A percentile compares a stretch with the other conserved stretches of the same genome.
Evolutionary conservation across 2,797 vertebrate species (phyloP).

Genomic region (Dryobates pubescens): DNA sequence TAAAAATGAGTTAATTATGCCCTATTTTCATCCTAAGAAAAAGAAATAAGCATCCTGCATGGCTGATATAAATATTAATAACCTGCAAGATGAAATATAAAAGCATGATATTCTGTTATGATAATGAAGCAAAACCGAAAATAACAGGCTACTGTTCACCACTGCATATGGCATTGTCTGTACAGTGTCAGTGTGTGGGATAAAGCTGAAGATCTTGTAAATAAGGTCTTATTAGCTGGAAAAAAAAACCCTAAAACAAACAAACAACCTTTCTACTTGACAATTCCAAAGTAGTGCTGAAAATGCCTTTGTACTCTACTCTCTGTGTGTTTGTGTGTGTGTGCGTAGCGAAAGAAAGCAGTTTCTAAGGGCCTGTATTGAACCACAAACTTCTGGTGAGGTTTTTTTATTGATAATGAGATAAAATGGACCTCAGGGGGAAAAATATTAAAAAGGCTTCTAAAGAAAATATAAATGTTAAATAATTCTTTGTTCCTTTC

Average conservation of each 20-base stretch:
- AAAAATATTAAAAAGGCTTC: neutral
- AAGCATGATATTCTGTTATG: conserved; percentile 6
- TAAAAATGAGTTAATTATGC: conserved; percentile 62
- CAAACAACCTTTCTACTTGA: neutral
- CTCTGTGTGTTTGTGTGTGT: rapidly evolving
- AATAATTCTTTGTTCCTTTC: neutral
- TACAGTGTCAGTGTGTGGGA: neutral
- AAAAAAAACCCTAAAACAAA: neutral
- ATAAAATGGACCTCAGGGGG: neutral
- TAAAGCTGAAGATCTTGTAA: conserved; percentile 8
- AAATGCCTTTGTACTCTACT: conserved; percentile 5
- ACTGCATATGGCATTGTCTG: neutral
- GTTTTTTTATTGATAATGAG: neutral
- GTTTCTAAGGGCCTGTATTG: neutral
- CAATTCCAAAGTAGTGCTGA: neutral
- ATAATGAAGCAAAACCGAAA: conserved; percentile 24
- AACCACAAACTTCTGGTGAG: neutral
- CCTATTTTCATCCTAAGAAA: conserved; percentile 38
- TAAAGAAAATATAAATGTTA: neutral
- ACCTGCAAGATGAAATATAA: conserved; percentile 13
- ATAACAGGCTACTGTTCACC: neutral
- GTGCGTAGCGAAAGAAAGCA: neutral
- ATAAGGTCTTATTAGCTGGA: conserved; percentile 8
- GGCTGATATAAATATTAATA: conserved; percentile 58
- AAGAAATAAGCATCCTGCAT: conserved; percentile 26